Evolutionary conservation across 2,888 invertebrate species (phyloP).

Genomic region (Macrosiphum euphorbiae): DNA sequence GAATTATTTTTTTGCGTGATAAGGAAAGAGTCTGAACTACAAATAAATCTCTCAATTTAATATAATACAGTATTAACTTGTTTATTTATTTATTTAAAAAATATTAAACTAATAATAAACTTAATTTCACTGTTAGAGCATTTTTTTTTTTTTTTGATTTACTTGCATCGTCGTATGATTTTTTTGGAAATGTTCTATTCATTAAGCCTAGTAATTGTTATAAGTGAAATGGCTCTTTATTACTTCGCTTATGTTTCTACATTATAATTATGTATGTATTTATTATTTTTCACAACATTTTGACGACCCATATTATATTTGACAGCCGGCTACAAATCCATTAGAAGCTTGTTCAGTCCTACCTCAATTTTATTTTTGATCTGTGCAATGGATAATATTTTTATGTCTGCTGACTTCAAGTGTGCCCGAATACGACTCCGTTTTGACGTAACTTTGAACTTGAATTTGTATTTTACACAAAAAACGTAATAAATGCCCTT

Average conservation of each 20-base stretch:
- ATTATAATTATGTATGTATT: background rate
- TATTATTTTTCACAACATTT: background rate
- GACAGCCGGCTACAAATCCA: background rate
- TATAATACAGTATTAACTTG: background rate
- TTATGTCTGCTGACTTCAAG: background rate
- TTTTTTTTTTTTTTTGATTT: background rate
- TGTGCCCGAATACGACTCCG: background rate
- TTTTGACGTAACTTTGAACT: background rate
- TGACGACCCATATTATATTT: background rate
- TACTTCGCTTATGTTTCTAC: background rate
- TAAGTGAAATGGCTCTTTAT: background rate
- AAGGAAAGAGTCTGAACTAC: background rate
- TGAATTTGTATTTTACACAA: background rate
- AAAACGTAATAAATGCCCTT: background rate
- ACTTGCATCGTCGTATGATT: background rate
- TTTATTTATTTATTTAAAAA: background rate
- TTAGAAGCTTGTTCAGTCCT: background rate
- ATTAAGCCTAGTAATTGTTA: background rate
- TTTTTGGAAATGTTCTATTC: background rate
- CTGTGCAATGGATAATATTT: background rate
- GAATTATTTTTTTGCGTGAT: background rate
- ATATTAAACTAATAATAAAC: background rate
- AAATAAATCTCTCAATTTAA: background rate
- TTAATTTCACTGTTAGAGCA: background rate
- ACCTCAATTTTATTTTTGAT: background rate